Conservation (phyloP, 2,888 invertebrate genomes). For the Creontiades dilutus region DNA sequence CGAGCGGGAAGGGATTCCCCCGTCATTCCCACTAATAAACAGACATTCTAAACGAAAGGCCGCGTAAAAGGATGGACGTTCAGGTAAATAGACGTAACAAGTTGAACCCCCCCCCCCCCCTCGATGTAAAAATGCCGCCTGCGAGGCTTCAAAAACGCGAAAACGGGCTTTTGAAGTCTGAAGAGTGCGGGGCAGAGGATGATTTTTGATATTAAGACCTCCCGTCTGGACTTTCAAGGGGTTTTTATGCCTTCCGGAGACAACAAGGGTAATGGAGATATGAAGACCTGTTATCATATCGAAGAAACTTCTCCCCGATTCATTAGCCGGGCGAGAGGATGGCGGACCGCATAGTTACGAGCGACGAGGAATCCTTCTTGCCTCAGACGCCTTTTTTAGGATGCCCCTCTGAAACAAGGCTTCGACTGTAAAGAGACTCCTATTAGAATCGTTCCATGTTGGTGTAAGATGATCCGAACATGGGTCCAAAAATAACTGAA, state of each 20-base stretch:
- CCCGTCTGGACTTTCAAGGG: constrained; percentile 25
- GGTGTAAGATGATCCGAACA: no score
- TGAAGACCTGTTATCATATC: constrained; percentile 52
- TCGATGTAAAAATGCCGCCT: constrained; percentile 32
- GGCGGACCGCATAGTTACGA: constrained; percentile 44
- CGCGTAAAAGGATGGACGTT: background rate
- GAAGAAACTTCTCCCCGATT: constrained; percentile 48
- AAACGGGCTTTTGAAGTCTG: background rate
- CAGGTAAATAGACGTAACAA: background rate
- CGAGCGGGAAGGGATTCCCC: background rate
- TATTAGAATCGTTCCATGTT: no score
- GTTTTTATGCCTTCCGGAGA: constrained; percentile 40
- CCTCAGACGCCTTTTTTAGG: background rate
- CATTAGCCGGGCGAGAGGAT: constrained; percentile 30
- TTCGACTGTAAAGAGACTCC: no score
- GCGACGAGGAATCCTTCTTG: constrained; percentile 35
- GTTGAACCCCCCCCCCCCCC: background rate
- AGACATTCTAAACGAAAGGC: background rate
- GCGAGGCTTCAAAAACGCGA: constrained; percentile 14
- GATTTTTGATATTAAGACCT: constrained; percentile 53
- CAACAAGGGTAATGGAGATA: constrained; percentile 57
- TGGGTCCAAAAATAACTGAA: no score
- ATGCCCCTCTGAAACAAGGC: no score
- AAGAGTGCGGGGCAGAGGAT: background rate
- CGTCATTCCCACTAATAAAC: background rate